phyloP scores from a whole-genome alignment of 2,113 vertebrate genomes.

The Cochlearius cochlearius region DNA sequence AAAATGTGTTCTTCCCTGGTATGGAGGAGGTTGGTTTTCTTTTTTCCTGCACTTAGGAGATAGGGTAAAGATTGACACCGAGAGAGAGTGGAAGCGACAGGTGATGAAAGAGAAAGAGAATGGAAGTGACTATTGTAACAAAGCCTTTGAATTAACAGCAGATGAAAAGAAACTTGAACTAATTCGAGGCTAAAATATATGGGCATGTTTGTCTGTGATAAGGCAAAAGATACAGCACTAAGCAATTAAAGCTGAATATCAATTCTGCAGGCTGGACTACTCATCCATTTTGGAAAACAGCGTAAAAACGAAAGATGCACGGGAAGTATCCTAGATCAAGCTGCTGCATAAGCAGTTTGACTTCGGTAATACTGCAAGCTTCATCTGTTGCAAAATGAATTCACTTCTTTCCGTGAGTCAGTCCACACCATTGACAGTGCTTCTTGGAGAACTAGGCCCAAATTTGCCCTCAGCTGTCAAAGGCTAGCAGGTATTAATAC shows the following conservation, averaged over 20 bases:
- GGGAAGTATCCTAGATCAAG: background rate
- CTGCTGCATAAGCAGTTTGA: background rate
- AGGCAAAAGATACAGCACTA: background rate
- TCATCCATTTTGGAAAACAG: background rate
- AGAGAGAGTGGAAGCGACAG: background rate
- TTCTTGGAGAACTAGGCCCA: background rate
- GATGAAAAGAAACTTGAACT: slow-evolving; percentile 16
- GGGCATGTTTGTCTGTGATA: background rate
- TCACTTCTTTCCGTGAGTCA: background rate
- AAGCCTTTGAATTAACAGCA: slow-evolving; percentile 36
- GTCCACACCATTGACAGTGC: background rate
- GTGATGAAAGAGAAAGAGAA: slow-evolving; percentile 33
- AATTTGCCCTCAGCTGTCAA: background rate
- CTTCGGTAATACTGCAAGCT: background rate
- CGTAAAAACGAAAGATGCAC: background rate
- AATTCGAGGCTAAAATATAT: slow-evolving; percentile 2
- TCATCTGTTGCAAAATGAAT: background rate
- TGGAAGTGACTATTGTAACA: slow-evolving; percentile 25
- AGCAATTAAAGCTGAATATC: background rate
- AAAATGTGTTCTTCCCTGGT: background rate
- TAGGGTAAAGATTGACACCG: slow-evolving; percentile 7
- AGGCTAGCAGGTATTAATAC: background rate
- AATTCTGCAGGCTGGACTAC: background rate
- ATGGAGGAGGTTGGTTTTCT: background rate
- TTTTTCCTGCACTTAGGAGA: background rate